Evolutionary conservation across 2,113 vertebrate species (phyloP).

Genomic region (Chloropsis cyanopogon): DNA sequence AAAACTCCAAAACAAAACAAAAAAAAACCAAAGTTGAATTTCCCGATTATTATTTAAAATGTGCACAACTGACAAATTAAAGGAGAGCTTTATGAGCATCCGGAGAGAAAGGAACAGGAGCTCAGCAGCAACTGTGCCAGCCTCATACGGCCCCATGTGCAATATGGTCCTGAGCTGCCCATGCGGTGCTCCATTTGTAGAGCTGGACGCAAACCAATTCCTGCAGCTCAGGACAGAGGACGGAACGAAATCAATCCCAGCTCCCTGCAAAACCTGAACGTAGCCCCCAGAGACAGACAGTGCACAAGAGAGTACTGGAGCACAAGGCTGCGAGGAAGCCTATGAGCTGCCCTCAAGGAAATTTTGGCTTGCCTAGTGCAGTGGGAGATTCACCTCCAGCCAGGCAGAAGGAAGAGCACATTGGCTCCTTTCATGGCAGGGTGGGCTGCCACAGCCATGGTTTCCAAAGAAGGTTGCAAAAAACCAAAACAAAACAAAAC

Average conservation of each 20-base stretch:
- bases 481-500: not conserved
- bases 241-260: not conserved
- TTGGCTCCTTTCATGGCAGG: not conserved
- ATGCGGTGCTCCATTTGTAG: not conserved
- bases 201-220: not conserved
- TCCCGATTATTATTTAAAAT: not conserved
- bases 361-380: not conserved
- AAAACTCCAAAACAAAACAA: not conserved
- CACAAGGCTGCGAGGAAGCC: fast-evolving
- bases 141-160: not conserved
- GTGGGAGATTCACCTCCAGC: not conserved
- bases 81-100: not conserved
- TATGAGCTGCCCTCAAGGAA: not conserved
- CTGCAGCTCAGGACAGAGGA: not conserved
- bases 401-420: not conserved
- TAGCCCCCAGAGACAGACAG: not conserved
- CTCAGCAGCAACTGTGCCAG: not conserved
- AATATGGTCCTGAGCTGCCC: not conserved
- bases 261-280: not conserved
- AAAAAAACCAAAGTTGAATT: not conserved
- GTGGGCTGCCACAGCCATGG: not conserved
- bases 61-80: not conserved
- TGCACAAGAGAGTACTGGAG: not conserved
- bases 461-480: not conserved
- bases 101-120: not conserved